These are phyloP conservation scores for Nephrotoma guestfalica DNA, from an alignment of 2,888 invertebrate species.

Conservation along the genomic window DNA sequence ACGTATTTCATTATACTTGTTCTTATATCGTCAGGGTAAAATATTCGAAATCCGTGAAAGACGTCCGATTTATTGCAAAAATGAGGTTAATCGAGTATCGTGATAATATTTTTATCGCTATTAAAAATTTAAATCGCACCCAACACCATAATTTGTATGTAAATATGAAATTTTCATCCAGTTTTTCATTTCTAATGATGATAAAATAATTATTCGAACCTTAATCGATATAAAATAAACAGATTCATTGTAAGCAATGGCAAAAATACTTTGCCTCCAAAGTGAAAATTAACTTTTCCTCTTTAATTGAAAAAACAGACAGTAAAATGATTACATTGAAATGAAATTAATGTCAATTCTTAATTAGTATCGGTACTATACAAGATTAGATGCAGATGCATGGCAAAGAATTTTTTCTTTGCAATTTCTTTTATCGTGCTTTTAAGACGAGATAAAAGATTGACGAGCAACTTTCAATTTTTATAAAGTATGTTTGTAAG, in stretches of 20 bases:
- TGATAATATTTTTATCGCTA: background rate
- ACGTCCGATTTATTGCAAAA: background rate
- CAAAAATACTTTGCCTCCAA: background rate
- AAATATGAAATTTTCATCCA: background rate
- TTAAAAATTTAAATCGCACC: background rate
- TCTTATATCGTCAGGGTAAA: no score
- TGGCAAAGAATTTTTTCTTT: background rate
- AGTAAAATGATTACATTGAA: background rate
- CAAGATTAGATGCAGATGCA: background rate
- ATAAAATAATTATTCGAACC: background rate
- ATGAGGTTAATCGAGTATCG: background rate
- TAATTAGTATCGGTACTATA: background rate
- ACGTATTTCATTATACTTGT: background rate
- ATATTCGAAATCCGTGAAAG: background rate
- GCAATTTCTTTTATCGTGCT: background rate
- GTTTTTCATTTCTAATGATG: background rate
- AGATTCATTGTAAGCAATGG: background rate
- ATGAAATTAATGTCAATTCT: background rate
- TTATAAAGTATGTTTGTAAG: background rate
- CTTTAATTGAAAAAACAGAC: background rate
- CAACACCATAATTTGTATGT: background rate
- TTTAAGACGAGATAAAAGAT: background rate
- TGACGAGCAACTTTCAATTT: background rate
- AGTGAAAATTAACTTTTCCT: background rate
- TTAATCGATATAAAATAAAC: background rate